These are phyloP conservation scores for Netelia inedita DNA, from an alignment of 2,888 invertebrate species.

Conservation along the genomic window DNA sequence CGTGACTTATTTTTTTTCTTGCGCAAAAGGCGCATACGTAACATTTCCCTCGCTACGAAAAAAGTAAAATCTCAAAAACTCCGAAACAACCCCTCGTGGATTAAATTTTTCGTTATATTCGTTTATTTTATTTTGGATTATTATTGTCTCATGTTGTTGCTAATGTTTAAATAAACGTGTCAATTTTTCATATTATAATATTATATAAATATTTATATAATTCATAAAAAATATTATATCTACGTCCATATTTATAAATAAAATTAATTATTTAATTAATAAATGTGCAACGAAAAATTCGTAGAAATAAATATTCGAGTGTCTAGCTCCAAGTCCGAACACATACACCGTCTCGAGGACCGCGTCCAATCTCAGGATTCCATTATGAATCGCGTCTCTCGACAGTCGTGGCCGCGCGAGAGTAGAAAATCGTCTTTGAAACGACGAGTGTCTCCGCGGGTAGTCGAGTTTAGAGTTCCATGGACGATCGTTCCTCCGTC, in stretches of 20 bases:
- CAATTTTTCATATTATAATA: too few species aligned
- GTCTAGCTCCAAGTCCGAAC: neutral
- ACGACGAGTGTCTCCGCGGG: neutral
- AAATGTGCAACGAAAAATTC: neutral
- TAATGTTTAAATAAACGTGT: too few species aligned
- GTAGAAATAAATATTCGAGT: neutral
- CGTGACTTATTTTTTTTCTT: neutral
- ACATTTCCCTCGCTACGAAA: neutral
- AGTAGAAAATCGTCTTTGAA: neutral
- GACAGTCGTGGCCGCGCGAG: slow-evolving; percentile 1
- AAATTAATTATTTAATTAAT: too few species aligned
- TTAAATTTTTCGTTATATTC: too few species aligned
- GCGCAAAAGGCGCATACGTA: neutral
- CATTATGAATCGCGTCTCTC: slow-evolving; percentile 43
- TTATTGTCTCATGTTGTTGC: too few species aligned
- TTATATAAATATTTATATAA: too few species aligned
- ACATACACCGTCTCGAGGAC: neutral
- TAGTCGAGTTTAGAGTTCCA: neutral
- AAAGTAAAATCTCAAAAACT: too few species aligned
- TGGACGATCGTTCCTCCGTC: neutral
- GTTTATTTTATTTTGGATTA: too few species aligned
- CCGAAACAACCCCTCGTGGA: too few species aligned
- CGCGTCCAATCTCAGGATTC: slow-evolving; percentile 37
- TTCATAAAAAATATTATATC: too few species aligned
- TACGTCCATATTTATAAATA: too few species aligned